Evolutionary conservation across 2,113 vertebrate species (phyloP).

Genomic region (Arothron firmamentum): DNA sequence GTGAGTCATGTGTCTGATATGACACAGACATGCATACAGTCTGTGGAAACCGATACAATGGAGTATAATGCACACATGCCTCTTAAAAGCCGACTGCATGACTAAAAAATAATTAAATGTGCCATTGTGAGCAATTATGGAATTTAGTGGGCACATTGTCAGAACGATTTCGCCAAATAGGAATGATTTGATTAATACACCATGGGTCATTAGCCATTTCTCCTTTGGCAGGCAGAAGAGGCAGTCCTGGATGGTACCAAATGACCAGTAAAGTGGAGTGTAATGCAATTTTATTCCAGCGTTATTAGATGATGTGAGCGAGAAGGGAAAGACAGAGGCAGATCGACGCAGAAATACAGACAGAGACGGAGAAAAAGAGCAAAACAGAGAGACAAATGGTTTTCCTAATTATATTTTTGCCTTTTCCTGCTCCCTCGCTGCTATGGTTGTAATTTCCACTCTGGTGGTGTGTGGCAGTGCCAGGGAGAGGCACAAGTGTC

Average conservation of each 20-base stretch:
- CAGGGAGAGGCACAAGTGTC: slow-evolving; percentile 21
- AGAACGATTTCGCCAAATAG: slow-evolving; percentile 66
- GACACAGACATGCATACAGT: neutral
- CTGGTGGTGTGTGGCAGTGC: slow-evolving; percentile 10
- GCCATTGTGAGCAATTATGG: neutral
- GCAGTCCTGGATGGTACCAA: slow-evolving; percentile 54
- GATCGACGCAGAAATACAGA: slow-evolving; percentile 2
- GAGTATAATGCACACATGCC: slow-evolving; percentile 3
- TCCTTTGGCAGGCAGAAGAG: slow-evolving; percentile 43
- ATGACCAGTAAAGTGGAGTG: slow-evolving; percentile 54
- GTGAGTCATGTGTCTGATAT: no score
- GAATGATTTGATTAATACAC: slow-evolving; percentile 71
- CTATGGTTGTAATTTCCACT: slow-evolving; percentile 21
- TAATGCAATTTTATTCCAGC: slow-evolving; percentile 70
- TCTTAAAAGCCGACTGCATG: slow-evolving; percentile 33
- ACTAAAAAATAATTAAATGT: slow-evolving; percentile 35
- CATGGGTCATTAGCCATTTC: slow-evolving; percentile 66
- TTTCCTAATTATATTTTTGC: slow-evolving; percentile 36
- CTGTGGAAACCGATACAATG: no score
- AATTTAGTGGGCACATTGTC: slow-evolving; percentile 68
- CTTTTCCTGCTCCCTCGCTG: slow-evolving; percentile 10
- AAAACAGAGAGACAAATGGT: slow-evolving; percentile 23
- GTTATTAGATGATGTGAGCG: slow-evolving; percentile 54
- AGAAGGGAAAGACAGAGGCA: slow-evolving; percentile 1
- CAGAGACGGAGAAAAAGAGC: slow-evolving; percentile 3